Base-by-base conservation (phyloP, 2,888 invertebrate species). In the Therioaphis trifolii region DNA sequence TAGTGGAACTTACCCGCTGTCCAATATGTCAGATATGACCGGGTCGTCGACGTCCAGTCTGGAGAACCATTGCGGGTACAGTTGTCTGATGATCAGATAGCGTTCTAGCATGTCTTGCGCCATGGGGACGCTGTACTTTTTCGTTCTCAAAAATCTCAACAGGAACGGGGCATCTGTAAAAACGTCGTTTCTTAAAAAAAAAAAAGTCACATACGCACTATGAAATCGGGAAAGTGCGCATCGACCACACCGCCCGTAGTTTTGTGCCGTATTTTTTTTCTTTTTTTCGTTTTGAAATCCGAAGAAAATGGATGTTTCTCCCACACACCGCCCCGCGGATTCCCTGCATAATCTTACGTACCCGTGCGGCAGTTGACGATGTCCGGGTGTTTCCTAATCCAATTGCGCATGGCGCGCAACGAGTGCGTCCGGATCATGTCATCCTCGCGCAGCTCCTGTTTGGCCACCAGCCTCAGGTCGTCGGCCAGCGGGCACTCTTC, bases 41-140 rank as follows among this genome's bases (percentile, higher is more conserved):
- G 94, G 93, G 88, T 96, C 95, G 84, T 94, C 90, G 77, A 94
- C 92, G 87, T 95, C 94, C 74, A 96, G 89, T 84, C 93, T 93
- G 86, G 92, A 92, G 90, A 96, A 96, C 96, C 96, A 96, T 77
- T 94, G 92, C 0, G 96, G 95, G 87, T 95, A 94, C 87, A 95
- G 90, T 88, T 95, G 94, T 9, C 96, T 91, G 86, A 96, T 94
- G 46, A 94, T 94, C 82, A 97, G 90, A 89, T 96, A 97, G 74
- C 94, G 92, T 88, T 96, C 96, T 86, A 97, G 89, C 93, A 96
- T 92, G 87, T 94, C 94, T 88, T 95, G 93, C 0, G 95, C 93
- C 92, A 94, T 93, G 2, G 93, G 93, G 49, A 95, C 90, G 87
- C 94, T 94, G 90, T 92, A 95, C 88, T 94, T 95, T 88, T 94